Evolutionary conservation across 2,888 invertebrate genomes (phyloP).

Genomic region (Bruchidius siliquastri): DNA sequence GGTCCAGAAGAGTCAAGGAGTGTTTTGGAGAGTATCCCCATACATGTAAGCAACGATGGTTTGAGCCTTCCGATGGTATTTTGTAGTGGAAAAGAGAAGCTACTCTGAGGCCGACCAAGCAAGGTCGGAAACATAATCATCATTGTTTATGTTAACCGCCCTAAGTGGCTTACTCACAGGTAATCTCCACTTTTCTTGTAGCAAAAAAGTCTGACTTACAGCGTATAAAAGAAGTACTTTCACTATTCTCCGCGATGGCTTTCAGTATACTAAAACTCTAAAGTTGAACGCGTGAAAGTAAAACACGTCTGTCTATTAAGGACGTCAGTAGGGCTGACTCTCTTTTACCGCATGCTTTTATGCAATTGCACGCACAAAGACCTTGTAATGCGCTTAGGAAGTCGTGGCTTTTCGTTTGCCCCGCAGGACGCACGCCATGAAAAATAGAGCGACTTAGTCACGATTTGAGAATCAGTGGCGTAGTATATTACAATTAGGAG

Average conservation of each 20-base stretch:
- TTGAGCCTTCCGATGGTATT: too few species aligned
- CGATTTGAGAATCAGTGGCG: background rate
- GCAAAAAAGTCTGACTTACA: too few species aligned
- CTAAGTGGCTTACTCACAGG: too few species aligned
- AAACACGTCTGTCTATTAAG: background rate
- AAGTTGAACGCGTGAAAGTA: background rate
- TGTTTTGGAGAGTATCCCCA: too few species aligned
- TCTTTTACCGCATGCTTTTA: background rate
- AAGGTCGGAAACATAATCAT: too few species aligned
- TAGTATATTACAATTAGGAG: too few species aligned
- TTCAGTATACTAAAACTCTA: background rate
- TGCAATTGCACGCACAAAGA: background rate
- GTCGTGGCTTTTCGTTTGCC: background rate
- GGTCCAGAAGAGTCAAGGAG: too few species aligned
- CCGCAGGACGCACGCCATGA: background rate
- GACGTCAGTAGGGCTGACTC: background rate
- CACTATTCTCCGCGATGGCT: background rate
- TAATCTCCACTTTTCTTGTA: too few species aligned
- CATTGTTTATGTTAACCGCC: too few species aligned
- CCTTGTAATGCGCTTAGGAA: background rate
- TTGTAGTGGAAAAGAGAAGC: too few species aligned
- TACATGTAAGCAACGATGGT: too few species aligned
- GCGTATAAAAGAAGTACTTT: background rate
- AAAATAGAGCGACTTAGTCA: background rate
- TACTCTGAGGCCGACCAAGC: too few species aligned